Conservation (phyloP, 2,888 invertebrate genomes). For the Phaonia tiefii region DNA sequence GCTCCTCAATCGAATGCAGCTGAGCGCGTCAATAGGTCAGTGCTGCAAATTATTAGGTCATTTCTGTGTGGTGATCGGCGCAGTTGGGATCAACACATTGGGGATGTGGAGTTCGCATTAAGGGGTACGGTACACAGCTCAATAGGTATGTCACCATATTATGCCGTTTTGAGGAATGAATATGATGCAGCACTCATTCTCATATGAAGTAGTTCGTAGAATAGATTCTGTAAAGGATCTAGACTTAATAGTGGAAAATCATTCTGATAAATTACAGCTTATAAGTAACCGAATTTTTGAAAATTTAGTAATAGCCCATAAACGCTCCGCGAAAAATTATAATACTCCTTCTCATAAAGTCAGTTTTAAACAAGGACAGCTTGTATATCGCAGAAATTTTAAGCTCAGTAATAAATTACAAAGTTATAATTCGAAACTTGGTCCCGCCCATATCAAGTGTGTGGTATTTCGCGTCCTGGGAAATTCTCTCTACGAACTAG, state of each 20-base stretch:
- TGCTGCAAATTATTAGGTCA: neutral
- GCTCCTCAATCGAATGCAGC: constrained; percentile 3
- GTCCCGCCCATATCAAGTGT: neutral
- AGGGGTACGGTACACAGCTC: neutral
- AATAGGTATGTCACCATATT: neutral
- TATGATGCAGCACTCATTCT: neutral
- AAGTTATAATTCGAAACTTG: neutral
- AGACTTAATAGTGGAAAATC: neutral
- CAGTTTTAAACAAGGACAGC: neutral
- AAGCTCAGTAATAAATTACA: neutral
- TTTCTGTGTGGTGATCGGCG: neutral
- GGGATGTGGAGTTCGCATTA: constrained; percentile 1
- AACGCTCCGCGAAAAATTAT: neutral
- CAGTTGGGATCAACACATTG: neutral
- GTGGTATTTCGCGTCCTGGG: neutral
- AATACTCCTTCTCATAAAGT: neutral
- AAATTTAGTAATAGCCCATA: neutral
- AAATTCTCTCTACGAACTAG: constrained; percentile 5
- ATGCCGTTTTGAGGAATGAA: neutral
- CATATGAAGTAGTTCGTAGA: neutral
- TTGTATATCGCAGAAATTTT: constrained; percentile 1
- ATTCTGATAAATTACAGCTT: neutral
- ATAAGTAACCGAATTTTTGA: neutral
- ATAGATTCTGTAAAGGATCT: neutral
- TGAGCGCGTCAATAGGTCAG: neutral